phyloP scores from a whole-genome alignment of 1,140 invertebrate species.

The Capitella teleta region DNA sequence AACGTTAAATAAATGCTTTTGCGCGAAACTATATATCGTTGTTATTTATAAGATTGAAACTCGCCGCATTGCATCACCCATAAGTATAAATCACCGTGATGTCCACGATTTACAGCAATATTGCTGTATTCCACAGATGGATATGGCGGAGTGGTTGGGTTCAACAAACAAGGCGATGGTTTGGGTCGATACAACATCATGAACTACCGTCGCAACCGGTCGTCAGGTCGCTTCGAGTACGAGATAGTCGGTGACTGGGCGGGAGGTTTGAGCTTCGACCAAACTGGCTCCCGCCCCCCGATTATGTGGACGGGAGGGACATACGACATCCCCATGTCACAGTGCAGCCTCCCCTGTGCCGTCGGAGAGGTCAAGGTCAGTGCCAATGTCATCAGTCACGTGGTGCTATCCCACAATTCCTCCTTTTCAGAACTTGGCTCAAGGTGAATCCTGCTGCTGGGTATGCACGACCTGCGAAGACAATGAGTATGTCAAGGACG shows the following conservation, averaged over 20 bases:
- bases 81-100: background rate
- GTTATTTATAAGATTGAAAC: no score
- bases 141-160: slow-evolving; percentile 28
- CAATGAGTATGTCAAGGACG: slow-evolving; percentile 51
- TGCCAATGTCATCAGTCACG: no score
- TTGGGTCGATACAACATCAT: slow-evolving; percentile 44
- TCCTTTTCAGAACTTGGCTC: slow-evolving; percentile 83
- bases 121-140: slow-evolving; percentile 21
- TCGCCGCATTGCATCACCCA: no score
- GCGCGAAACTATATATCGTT: no score
- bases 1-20: no score
- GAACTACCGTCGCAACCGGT: slow-evolving; percentile 32
- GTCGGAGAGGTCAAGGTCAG: slow-evolving; percentile 68
- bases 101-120: background rate
- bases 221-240: slow-evolving; percentile 28
- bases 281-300: background rate
- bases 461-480: slow-evolving; percentile 51
- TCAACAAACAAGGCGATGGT: slow-evolving; percentile 44
- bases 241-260: slow-evolving; percentile 30
- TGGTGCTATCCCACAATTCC: no score
- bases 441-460: slow-evolving; percentile 75
- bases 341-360: slow-evolving; percentile 54
- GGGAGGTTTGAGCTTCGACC: slow-evolving; percentile 16
- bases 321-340: slow-evolving; percentile 46
- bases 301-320: slow-evolving; percentile 29